Evolutionary conservation across 2,113 vertebrate species (phyloP).

Genomic region (Triplophysa dalaica): DNA sequence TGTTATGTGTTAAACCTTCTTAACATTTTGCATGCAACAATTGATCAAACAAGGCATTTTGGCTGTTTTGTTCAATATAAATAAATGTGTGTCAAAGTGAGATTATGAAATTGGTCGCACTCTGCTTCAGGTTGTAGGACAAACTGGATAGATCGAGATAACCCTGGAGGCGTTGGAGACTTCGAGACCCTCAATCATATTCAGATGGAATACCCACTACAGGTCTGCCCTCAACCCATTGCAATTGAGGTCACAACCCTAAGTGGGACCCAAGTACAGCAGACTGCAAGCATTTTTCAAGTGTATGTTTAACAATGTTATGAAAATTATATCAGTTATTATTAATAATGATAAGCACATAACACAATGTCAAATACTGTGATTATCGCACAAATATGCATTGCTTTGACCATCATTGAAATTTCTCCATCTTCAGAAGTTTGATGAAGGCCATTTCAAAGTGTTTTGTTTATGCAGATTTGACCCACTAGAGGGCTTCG

Average conservation of each 20-base stretch:
- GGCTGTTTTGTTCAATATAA: too few relatives aligned
- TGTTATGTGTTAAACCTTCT: too few relatives aligned
- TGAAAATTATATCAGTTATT: too few relatives aligned
- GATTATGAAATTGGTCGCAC: background rate
- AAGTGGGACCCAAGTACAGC: conserved; percentile 46
- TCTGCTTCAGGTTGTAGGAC: conserved; percentile 60
- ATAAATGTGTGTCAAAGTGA: background rate
- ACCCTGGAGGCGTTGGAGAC: conserved; percentile 54
- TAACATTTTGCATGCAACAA: too few relatives aligned
- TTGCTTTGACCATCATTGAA: background rate
- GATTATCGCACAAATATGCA: background rate
- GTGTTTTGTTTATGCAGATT: conserved; percentile 52
- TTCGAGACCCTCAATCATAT: conserved; percentile 58
- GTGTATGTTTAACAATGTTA: conserved; percentile 38
- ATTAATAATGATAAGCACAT: too few relatives aligned
- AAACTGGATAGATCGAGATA: conserved; percentile 60
- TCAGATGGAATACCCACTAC: conserved; percentile 37
- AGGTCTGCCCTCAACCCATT: conserved; percentile 58
- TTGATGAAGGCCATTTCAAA: background rate
- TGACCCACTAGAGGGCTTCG: conserved; percentile 54
- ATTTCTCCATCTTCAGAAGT: too few relatives aligned
- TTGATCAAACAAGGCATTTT: too few relatives aligned
- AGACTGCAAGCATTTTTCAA: conserved; percentile 51
- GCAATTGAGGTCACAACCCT: conserved; percentile 61
- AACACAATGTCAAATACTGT: too few relatives aligned